phyloP scores from a whole-genome alignment of 2,113 vertebrate species.

The Acanthisitta chloris region DNA sequence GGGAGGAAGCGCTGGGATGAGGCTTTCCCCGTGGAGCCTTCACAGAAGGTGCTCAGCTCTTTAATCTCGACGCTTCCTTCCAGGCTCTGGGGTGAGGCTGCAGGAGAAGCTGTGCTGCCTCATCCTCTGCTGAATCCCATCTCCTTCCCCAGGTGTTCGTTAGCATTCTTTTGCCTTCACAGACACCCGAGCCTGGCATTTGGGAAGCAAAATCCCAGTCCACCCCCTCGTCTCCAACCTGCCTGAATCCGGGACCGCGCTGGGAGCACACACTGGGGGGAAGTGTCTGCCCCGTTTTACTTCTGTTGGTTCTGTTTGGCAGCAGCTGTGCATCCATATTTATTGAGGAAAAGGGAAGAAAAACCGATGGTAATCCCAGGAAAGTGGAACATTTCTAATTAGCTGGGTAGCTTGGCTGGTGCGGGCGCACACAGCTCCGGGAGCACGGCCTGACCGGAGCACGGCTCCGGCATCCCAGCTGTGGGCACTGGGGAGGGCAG shows the following conservation, averaged over 20 bases:
- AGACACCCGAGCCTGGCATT: neutral
- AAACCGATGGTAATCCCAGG: neutral
- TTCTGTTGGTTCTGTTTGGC: neutral
- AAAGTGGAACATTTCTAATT: neutral
- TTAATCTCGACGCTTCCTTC: neutral
- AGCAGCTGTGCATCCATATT: constrained; percentile 39
- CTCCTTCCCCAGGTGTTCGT: neutral
- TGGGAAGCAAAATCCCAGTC: neutral
- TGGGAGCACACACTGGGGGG: neutral
- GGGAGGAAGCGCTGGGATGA: neutral
- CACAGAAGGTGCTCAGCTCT: neutral
- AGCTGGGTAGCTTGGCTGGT: neutral
- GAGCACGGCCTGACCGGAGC: neutral
- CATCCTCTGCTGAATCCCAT: fast-evolving
- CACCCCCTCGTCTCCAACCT: fast-evolving
- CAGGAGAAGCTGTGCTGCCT: neutral
- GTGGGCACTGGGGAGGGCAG: neutral
- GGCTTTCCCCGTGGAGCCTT: neutral
- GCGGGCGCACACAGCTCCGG: neutral
- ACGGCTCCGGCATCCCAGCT: neutral
- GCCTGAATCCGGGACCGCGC: fast-evolving
- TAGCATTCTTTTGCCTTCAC: neutral
- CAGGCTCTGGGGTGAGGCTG: neutral
- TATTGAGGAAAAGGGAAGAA: neutral
- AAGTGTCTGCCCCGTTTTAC: neutral